A percentile compares a stretch with the other conserved stretches of the same genome.
Evolutionary conservation across 2,113 vertebrate genomes (phyloP).

Genomic region (Oreocharis arfaki): DNA sequence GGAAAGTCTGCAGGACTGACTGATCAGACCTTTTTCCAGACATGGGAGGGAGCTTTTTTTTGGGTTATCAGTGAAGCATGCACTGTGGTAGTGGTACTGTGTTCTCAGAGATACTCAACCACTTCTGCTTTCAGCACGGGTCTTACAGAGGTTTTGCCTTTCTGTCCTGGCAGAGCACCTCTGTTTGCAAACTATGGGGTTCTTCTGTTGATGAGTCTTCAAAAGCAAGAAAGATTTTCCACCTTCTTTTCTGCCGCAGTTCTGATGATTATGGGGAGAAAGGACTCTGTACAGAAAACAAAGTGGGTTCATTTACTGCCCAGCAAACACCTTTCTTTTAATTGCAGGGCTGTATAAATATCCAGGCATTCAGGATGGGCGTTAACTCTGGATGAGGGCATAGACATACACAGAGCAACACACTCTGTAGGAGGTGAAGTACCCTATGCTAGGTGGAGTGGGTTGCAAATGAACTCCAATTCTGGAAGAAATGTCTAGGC

Average conservation of each 20-base stretch:
- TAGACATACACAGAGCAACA: not conserved
- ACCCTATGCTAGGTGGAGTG: not conserved
- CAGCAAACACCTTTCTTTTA: not conserved
- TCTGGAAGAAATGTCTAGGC: not conserved
- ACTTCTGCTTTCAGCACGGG: not conserved
- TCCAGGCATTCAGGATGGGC: not conserved
- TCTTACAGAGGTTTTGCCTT: not conserved
- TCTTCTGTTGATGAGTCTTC: not conserved
- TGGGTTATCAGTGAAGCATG: not conserved
- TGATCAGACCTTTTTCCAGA: not conserved
- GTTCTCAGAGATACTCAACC: not conserved
- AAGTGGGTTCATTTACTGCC: not conserved
- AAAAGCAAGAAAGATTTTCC: not conserved
- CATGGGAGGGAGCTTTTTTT: not conserved
- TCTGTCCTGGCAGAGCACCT: not conserved
- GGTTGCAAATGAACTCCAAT: not conserved
- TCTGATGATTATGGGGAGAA: not conserved
- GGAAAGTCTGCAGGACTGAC: not conserved
- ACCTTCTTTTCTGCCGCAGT: not conserved
- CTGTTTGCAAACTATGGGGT: not conserved
- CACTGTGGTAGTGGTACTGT: not conserved
- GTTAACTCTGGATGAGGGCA: not conserved
- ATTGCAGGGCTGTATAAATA: not conserved
- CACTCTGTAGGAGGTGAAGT: not conserved
- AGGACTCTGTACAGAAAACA: not conserved